A percentile compares a stretch with the other conserved stretches of the same genome.
Conservation (phyloP, 1,140 invertebrate species). For the Tetranychus urticae region DNA sequence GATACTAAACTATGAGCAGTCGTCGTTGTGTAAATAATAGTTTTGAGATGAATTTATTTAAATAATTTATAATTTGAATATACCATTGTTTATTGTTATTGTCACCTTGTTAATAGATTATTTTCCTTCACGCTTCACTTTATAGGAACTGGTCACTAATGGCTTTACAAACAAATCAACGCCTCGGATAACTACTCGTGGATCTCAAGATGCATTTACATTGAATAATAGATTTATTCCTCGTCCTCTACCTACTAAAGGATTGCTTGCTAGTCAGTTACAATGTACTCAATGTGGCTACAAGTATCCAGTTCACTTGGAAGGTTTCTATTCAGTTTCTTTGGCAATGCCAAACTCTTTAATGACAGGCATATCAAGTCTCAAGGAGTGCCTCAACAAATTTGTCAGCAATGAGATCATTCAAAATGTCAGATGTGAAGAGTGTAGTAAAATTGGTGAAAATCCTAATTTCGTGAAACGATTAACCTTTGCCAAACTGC, state of each 20-base stretch:
- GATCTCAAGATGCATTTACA: slow-evolving; percentile 7
- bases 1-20: no score
- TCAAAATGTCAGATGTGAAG: slow-evolving; percentile 52
- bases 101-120: no score
- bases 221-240: slow-evolving; percentile 13
- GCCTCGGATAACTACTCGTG: slow-evolving; percentile 13
- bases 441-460: slow-evolving; percentile 28
- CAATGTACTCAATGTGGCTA: slow-evolving; percentile 50
- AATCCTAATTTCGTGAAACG: slow-evolving; percentile 10
- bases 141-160: not conserved
- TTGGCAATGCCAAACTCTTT: slow-evolving; percentile 36
- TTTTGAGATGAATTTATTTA: no score
- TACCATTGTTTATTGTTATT: no score
- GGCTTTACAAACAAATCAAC: slow-evolving; percentile 10
- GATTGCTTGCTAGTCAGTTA: slow-evolving; percentile 57
- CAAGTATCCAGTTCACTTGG: slow-evolving; percentile 59
- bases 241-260: slow-evolving; percentile 37
- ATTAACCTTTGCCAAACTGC: slow-evolving; percentile 26
- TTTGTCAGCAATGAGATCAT: slow-evolving; percentile 62
- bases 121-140: not conserved
- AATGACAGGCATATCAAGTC: slow-evolving; percentile 23
- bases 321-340: slow-evolving; percentile 67
- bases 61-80: no score
- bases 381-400: slow-evolving; percentile 44
- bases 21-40: no score